Conservation (phyloP, 2,113 vertebrate genomes). For the Cettia cetti region DNA sequence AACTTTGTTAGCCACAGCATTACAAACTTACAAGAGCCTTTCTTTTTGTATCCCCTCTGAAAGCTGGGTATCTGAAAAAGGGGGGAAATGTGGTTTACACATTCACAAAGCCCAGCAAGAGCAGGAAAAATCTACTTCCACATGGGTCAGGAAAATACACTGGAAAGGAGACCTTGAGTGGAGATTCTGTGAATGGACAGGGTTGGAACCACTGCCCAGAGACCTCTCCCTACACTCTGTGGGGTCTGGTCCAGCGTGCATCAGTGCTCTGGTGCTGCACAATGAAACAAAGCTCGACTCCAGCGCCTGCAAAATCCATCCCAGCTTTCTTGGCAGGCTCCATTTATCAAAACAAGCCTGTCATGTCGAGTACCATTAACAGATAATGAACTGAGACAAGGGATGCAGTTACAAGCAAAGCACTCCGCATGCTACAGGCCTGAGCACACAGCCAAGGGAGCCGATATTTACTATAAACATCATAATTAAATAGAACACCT, state of each 20-base stretch:
- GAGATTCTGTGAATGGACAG: accelerated
- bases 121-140: background rate
- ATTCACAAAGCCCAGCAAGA: background rate
- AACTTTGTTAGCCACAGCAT: background rate
- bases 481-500: conserved; percentile 71
- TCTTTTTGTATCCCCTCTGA: background rate
- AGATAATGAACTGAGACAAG: conserved; percentile 96
- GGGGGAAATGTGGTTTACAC: background rate
- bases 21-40: background rate
- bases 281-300: background rate
- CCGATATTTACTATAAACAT: conserved; percentile 79
- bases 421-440: conserved; percentile 85
- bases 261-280: background rate
- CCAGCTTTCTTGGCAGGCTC: conserved; percentile 86
- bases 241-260: background rate
- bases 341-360: conserved; percentile 92
- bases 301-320: conserved; percentile 73
- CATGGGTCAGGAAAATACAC: accelerated
- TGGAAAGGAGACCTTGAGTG: background rate
- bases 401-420: conserved; percentile 89
- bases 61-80: background rate
- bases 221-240: accelerated
- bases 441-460: conserved; percentile 84
- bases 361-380: conserved; percentile 95
- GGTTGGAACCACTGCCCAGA: background rate